Base-by-base conservation (phyloP, 2,888 invertebrate genomes). In the Melanchra persicariae region DNA sequence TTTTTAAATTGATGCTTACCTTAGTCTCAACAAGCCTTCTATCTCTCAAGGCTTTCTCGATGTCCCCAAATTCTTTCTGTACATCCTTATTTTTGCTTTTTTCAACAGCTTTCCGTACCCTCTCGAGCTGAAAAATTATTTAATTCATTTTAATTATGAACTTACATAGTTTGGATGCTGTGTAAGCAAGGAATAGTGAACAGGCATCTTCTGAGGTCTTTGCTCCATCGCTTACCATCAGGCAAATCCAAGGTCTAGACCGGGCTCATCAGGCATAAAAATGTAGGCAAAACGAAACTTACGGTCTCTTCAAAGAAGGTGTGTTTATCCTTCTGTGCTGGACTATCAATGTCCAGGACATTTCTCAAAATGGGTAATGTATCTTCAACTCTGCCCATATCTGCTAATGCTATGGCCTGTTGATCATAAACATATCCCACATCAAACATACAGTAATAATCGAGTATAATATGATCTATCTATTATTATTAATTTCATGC, bases 241-340 rank as follows among this genome's bases (percentile, higher is more conserved):
- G 34, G 8, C 8, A 15, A 40, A 15, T 15, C 15, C 40, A 40
- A 40, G 40, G 40, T 40, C 40, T 15, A 40, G 2, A 40, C 4
- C 12, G 5, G 40, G 40, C 40, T 40, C 40, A 40, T 5, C 34
- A 34, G 34, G 34, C 34, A 7, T 37, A 12, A 37, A 37, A 34
- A 34, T 34, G 12, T 37, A 45, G 45, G 1, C 26, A 6, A 58
- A 47, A 24, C 15, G n/a, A 30, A 64, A 93, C 96, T 88, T 93
- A 97, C 97, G 59, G 97, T 96, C 86, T 98, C 97, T 79, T 91
- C 91, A 86, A 97, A 97, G 88, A 97, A 97, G 17, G 97, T 97
- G 77, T 97, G 96, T 85, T 96, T 97, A 65, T 90, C 91, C 6
- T 92, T 90, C 74, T 93, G 90, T 0, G 89, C 85, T 0, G 97